Evolutionary conservation across 2,888 invertebrate species (phyloP).

Genomic region (Bombylius discolor): DNA sequence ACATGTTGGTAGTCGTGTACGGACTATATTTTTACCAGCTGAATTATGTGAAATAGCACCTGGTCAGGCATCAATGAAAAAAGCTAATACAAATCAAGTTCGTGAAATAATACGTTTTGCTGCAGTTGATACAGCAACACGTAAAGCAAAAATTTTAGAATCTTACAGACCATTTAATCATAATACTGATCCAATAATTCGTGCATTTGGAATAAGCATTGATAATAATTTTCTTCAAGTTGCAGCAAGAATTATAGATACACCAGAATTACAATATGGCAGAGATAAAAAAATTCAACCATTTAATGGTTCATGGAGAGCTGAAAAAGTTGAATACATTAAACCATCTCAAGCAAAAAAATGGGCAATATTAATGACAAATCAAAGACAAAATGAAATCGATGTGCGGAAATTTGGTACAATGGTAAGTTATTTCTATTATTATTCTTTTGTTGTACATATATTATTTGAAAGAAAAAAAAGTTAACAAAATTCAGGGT

Average conservation of each 20-base stretch:
- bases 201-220: constrained; percentile 72
- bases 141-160: constrained; percentile 68
- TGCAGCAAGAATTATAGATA: constrained; percentile 59
- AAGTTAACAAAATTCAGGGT: no score
- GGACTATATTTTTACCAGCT: constrained; percentile 64
- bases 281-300: neutral
- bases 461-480: no score
- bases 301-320: constrained; percentile 38
- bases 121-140: constrained; percentile 62
- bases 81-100: constrained; percentile 73
- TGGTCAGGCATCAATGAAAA: constrained; percentile 60
- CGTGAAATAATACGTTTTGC: constrained; percentile 75
- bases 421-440: constrained; percentile 26
- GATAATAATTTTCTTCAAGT: constrained; percentile 60
- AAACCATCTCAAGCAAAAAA: constrained; percentile 21
- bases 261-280: constrained; percentile 53
- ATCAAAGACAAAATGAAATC: constrained; percentile 18
- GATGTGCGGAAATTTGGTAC: constrained; percentile 20
- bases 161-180: constrained; percentile 23
- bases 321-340: constrained; percentile 24
- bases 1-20: constrained; percentile 59
- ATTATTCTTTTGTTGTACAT: no score
- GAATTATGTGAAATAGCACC: constrained; percentile 68
- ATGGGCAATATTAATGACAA: constrained; percentile 41
- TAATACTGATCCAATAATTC: constrained; percentile 41